These are phyloP conservation scores for Urocynchramus pylzowi DNA, from an alignment of 2,113 vertebrate species.

Conservation along the genomic window DNA sequence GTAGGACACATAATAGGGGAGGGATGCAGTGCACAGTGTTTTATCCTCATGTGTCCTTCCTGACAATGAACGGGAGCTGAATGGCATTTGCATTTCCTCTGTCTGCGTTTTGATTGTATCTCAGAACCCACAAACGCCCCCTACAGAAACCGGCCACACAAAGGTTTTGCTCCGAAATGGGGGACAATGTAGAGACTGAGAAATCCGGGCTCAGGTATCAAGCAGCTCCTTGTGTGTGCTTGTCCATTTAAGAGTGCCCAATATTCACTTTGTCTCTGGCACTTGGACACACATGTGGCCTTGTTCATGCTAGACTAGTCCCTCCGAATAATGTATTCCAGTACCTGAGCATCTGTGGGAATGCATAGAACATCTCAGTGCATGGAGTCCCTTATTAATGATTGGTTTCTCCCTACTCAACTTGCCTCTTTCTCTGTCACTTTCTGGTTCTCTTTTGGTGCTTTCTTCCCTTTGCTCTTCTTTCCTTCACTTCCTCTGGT, in stretches of 20 bases:
- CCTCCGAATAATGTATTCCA: background rate
- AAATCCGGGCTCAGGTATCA: conserved; percentile 51
- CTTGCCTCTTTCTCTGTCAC: background rate
- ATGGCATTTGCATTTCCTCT: conserved; percentile 76
- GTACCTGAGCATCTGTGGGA: conserved; percentile 28
- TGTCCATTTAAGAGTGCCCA: background rate
- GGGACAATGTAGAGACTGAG: conserved; percentile 32
- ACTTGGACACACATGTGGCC: background rate
- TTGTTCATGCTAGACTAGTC: conserved; percentile 2
- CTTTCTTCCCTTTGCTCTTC: conserved; percentile 41
- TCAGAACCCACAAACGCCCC: conserved; percentile 47
- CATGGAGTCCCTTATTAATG: background rate
- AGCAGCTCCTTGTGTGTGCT: background rate
- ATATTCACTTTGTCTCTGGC: background rate
- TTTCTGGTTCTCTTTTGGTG: conserved; percentile 16
- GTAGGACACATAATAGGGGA: conserved; percentile 36
- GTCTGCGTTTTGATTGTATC: conserved; percentile 61
- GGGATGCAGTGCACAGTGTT: conserved; percentile 48
- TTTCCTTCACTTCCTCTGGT: background rate
- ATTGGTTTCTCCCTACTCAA: background rate
- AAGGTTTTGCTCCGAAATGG: conserved; percentile 60
- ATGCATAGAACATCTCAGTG: background rate
- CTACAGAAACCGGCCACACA: conserved; percentile 71
- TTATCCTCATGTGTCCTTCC: conserved; percentile 71
- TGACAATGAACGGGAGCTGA: conserved; percentile 76